These are phyloP conservation scores for Lepus timidus DNA, from an alignment of 2,113 vertebrate genomes.

Conservation along the genomic window DNA sequence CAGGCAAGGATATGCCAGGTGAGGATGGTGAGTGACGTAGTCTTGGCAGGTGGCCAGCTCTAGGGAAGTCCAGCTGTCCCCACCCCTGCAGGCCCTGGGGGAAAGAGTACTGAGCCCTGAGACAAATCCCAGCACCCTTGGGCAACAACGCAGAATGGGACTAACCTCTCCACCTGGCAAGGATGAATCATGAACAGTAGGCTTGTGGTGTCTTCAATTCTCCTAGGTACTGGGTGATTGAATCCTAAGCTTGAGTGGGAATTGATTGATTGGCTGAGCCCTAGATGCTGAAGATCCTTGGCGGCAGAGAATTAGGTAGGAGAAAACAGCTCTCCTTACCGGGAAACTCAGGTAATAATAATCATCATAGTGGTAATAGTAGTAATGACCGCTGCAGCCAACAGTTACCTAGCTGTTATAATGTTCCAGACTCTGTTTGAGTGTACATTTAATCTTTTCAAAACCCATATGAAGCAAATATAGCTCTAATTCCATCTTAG, in stretches of 20 bases:
- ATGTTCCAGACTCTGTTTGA: neutral
- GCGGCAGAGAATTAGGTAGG: neutral
- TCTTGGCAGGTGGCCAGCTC: neutral
- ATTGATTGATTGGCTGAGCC: neutral
- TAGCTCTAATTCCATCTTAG: neutral
- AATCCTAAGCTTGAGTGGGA: neutral
- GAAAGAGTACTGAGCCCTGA: neutral
- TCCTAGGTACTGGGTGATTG: neutral
- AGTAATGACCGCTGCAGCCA: neutral
- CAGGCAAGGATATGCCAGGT: neutral
- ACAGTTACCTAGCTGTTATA: neutral
- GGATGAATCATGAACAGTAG: neutral
- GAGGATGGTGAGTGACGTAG: neutral
- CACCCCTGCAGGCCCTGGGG: neutral
- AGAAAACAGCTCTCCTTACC: slow-evolving; percentile 1
- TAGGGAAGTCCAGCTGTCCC: neutral
- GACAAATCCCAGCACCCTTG: neutral
- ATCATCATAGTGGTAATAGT: neutral
- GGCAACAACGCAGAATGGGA: neutral
- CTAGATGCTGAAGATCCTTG: neutral
- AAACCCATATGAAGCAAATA: neutral
- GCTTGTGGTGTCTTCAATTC: neutral
- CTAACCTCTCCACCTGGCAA: neutral
- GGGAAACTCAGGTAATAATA: neutral
- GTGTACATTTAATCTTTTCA: neutral